A percentile compares a stretch with the other conserved stretches of the same genome.
Conservation (phyloP, 2,888 invertebrate species). For the Tuberolachnus salignus region DNA sequence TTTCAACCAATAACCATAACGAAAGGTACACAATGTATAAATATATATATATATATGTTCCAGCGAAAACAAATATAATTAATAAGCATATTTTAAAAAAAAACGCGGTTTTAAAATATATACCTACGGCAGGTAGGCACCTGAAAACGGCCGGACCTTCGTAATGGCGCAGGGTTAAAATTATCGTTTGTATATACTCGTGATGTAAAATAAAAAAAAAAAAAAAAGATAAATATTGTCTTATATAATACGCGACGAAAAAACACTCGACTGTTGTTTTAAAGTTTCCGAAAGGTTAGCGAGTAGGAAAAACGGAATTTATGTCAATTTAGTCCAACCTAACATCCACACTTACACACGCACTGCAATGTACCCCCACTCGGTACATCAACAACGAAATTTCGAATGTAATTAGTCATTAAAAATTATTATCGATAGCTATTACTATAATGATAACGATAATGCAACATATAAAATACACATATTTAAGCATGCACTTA, state of each 20-base stretch:
- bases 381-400: not conserved
- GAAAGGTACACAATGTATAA: too few relatives aligned
- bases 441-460: too few relatives aligned
- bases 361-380: too few relatives aligned
- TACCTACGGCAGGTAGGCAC: too few relatives aligned
- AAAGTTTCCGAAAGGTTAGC: not conserved
- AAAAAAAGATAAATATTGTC: not conserved
- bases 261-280: not conserved
- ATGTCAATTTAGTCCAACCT: not conserved
- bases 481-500: too few relatives aligned
- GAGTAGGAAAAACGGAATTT: not conserved
- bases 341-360: too few relatives aligned
- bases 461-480: too few relatives aligned
- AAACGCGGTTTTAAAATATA: not conserved
- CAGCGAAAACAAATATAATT: not conserved
- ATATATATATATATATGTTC: not conserved
- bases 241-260: not conserved
- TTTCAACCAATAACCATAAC: not conserved
- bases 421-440: too few relatives aligned
- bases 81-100: not conserved
- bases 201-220: not conserved
- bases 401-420: not conserved
- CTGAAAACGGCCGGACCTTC: not conserved
- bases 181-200: not conserved
- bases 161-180: not conserved